Base-by-base conservation (phyloP, 2,113 vertebrate species). In the Hippoglossus stenolepis region DNA sequence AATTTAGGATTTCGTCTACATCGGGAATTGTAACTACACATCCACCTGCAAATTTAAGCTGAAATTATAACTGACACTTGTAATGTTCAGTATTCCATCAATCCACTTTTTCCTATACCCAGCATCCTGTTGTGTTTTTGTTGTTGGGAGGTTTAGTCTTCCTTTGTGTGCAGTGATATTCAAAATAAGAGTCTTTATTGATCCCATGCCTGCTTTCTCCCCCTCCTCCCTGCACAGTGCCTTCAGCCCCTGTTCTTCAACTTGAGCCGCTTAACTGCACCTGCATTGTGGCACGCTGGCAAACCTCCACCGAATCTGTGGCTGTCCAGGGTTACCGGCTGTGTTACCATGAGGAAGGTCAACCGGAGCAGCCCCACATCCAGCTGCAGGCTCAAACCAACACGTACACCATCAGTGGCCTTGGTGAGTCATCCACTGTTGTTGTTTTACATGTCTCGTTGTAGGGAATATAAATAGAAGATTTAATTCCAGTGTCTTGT, bases 261-360 rank as follows among this genome's bases (percentile, higher is more conserved):
- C 89, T 99, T 90, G 96, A 98, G 84, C 96, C 97, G 0, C 90
- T 98, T 66, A 99, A 98, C 93, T 99, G 98, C 85, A 99, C 97
- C 13, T 96, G 97, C n/a, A 95, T 99, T 62, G 80, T 92, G 14
- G 96, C 96, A 28, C 95, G 92, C 82, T 99, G 98, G 98, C 95
- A 96, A 74, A 95, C 87, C 31, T 91, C 95, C 6, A 76, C 93
- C 0, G 95, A 94, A 14, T 95, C 96, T 79, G 91, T 93, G 9
- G 93, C 94, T 54, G 80, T 97, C 64, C 96, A 94, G 74, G 97
- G 98, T 26, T 99, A 96, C 92, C 96, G 94, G 73, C 91, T 99
- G 14, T 96, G 93, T 79, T 98, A 97, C 88, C 96, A 96, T 28
- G 97, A 97, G 14, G 98, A 99, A 77, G 96, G 96, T 14, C 96